Evolutionary conservation across 2,888 invertebrate genomes (phyloP), one percentile per base, ranked within the genome.

Genomic region (Phalera bucephala): DNA sequence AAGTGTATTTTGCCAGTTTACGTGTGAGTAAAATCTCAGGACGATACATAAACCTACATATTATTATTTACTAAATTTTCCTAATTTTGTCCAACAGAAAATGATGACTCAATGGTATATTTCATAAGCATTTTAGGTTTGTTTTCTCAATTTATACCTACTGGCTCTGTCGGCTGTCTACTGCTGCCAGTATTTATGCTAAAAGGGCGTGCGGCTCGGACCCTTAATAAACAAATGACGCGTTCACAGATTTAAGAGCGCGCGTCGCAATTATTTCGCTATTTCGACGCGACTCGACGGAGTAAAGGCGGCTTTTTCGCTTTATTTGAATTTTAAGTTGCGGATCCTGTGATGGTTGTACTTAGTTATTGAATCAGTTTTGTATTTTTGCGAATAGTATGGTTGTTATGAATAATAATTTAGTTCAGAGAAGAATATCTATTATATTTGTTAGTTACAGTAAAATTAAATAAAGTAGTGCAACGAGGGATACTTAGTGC

Each of bases 211-310:
- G 71, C 74, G 68, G 72, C 67, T 53, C 62, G 62, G 75, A 52
- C 69, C 72, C 72, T 76, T 83, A 84, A 84, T 83, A 83, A 84
- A 83, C 83, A 82, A 85, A 83, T 85, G 85, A 84, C 80, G 81
- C 71, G 63, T 55, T 62, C 50, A 40, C 68, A 66, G 79, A 84
- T 82, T 84, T 83, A 84, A 79, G 66, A 69, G 62, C 64, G 42
- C 48, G 52, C 69, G 70, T 67, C 68, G 82, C 84, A 84, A 84
- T 84, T 84, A 85, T 85, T 85, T 84, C 69, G 68, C 81, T 80
- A 77, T 80, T 78, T 73, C 73, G 68, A 77, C 72, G 75, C 68
- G 64, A 60, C 65, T 47, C 57, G 54, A 40, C 57, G 47, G 58
- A 52, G 56, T 45, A 55, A 64, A 69, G 67, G 72, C 74, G 73